Percentiles rank a stretch among this genome's conserved stretches.
Conservation (phyloP, 2,797 vertebrate species). For the Malurus splendens region DNA sequence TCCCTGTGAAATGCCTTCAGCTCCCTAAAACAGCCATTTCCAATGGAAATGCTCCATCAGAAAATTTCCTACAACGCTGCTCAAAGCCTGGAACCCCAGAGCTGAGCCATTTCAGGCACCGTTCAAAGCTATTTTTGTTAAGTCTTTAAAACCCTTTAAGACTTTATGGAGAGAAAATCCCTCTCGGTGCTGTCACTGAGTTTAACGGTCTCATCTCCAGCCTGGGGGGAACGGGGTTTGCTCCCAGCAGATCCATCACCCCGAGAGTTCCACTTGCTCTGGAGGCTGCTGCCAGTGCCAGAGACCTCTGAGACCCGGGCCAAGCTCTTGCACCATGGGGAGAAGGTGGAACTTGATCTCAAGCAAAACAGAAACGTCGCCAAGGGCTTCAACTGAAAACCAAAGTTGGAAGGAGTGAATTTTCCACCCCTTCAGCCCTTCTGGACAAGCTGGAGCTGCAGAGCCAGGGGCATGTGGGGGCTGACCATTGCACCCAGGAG, state of each 20-base stretch:
- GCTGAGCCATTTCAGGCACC: neutral
- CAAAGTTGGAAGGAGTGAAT: neutral
- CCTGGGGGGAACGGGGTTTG: rapidly evolving
- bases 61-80: neutral
- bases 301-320: conserved; percentile 18
- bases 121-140: neutral
- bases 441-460: neutral
- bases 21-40: neutral
- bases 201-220: rapidly evolving
- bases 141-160: neutral
- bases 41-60: neutral
- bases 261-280: neutral
- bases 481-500: neutral
- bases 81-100: neutral
- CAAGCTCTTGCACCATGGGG: conserved; percentile 26
- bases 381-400: conserved; percentile 32
- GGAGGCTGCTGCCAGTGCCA: neutral
- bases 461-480: neutral
- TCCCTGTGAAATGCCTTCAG: neutral
- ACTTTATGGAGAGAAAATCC: neutral
- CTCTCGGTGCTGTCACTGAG: neutral
- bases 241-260: neutral
- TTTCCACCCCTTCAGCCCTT: neutral
- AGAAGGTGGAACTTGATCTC: conserved; percentile 59
- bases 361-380: conserved; percentile 44